These are phyloP conservation scores for Aphidius colemani DNA, from an alignment of 2,888 invertebrate species.

Conservation along the genomic window DNA sequence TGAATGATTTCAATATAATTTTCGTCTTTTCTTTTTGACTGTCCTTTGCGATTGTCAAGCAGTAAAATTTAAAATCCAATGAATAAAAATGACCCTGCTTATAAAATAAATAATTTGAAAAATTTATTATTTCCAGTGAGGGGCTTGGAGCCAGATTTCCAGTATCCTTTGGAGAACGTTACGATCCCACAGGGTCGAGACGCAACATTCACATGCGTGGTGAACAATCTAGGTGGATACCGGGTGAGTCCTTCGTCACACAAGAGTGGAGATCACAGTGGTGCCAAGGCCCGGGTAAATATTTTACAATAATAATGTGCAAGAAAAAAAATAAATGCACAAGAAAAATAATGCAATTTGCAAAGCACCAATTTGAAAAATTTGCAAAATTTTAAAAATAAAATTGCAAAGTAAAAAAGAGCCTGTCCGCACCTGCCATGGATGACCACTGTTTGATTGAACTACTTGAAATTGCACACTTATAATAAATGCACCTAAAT, in stretches of 20 bases:
- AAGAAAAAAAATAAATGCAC: conserved; percentile 33
- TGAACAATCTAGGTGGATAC: conserved; percentile 80
- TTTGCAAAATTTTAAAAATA: background rate
- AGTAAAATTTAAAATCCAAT: too few relatives aligned
- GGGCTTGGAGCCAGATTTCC: conserved; percentile 82
- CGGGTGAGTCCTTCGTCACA: conserved; percentile 76
- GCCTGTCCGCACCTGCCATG: conserved; percentile 32
- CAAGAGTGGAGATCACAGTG: conserved; percentile 58
- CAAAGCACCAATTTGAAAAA: too few relatives aligned
- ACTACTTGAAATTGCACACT: conserved; percentile 20
- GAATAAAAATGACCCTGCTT: too few relatives aligned
- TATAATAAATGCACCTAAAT: conserved; percentile 21
- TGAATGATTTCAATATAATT: too few relatives aligned
- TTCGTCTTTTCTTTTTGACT: too few relatives aligned
- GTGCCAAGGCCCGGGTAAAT: conserved; percentile 59
- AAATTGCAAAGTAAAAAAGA: conserved; percentile 11
- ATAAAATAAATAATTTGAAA: conserved; percentile 35
- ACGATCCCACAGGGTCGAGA: conserved; percentile 82
- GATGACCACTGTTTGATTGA: conserved; percentile 14
- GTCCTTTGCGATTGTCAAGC: too few relatives aligned
- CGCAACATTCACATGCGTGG: conserved; percentile 83
- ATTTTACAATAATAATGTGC: conserved; percentile 41
- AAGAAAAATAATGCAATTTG: background rate
- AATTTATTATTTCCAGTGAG: conserved; percentile 60
- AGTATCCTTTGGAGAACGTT: conserved; percentile 80